Base-by-base conservation (phyloP, 2,888 invertebrate genomes). In the Tupiocoris notatus region DNA sequence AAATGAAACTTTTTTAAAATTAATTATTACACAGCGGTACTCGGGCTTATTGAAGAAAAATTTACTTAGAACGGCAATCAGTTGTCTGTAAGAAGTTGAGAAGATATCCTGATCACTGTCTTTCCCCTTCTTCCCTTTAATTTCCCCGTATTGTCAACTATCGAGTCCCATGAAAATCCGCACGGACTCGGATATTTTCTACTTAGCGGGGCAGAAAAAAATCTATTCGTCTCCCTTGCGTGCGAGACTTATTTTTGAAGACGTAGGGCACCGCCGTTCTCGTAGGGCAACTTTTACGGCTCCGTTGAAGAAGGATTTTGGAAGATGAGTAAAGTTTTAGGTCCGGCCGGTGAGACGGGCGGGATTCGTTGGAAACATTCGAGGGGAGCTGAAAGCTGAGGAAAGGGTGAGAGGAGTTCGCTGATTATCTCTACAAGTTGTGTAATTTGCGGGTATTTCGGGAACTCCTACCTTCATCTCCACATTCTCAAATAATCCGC, bases 371-470 rank as follows among this genome's bases (percentile, higher is more conserved):
- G 59, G 59, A n/a, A 59, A 39, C 12, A 39, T 3, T 12, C 12
- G 39, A 39, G 39, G 39, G 39, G 39, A 39, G 39, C 6, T 12
- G 6, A 39, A 12, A 39, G 6, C 3, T 39, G n/a, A n/a, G n/a
- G 39, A n/a, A 20, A 20, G 6, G n/a, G n/a, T 3, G 59, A 59
- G 59, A 6, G 7, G n/a, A 59, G 59, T 59, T 59, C 59, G 3
- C 59, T 59, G 59, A 59, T 59, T 59, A 59, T 59, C 59, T 59
- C 59, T 59, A 59, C 59, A 59, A 59, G 59, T 59, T 59, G 59
- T 59, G 59, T 59, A 59, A 59, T 59, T 59, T 59, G 59, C 59
- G 59, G 20, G 59, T 18, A 3, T 39, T 39, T 39, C 39, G 39
- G 39, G 39, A 39, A 3, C 39, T 39, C 39, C 39, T 39, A 7